Conservation (phyloP, 2,113 vertebrate species). For the Oncorhynchus nerka region DNA sequence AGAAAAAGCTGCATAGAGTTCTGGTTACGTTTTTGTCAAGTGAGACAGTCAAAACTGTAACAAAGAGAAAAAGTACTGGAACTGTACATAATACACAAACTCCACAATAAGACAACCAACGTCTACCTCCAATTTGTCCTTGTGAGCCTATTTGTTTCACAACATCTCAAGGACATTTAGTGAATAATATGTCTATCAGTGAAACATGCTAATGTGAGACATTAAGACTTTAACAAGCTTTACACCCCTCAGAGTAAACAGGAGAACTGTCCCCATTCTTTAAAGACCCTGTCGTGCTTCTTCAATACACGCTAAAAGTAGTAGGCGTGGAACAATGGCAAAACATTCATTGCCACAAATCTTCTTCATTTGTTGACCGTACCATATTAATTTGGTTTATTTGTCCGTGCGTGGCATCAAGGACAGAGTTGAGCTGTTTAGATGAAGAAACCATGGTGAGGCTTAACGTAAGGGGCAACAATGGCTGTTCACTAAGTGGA, state of each 20-base stretch:
- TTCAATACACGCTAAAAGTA: neutral
- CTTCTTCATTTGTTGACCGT: neutral
- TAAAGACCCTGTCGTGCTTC: neutral
- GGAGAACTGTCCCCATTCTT: neutral
- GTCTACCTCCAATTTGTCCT: neutral
- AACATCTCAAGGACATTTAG: neutral
- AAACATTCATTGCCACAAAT: neutral
- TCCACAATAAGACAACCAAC: neutral
- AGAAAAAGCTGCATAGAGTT: no score
- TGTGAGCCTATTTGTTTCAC: no score
- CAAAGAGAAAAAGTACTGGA: neutral
- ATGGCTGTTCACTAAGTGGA: neutral
- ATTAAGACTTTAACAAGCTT: neutral
- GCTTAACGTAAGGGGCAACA: neutral
- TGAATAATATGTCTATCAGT: neutral
- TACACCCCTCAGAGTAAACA: neutral
- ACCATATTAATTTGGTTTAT: neutral
- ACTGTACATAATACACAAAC: neutral
- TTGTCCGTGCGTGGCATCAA: neutral
- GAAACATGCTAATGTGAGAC: neutral
- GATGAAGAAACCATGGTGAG: neutral
- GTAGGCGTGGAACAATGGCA: neutral
- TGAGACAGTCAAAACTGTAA: neutral
- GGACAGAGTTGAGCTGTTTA: neutral
- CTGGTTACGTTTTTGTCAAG: no score